phyloP scores from a whole-genome alignment of 2,113 vertebrate genomes.

The Marmota monax region DNA sequence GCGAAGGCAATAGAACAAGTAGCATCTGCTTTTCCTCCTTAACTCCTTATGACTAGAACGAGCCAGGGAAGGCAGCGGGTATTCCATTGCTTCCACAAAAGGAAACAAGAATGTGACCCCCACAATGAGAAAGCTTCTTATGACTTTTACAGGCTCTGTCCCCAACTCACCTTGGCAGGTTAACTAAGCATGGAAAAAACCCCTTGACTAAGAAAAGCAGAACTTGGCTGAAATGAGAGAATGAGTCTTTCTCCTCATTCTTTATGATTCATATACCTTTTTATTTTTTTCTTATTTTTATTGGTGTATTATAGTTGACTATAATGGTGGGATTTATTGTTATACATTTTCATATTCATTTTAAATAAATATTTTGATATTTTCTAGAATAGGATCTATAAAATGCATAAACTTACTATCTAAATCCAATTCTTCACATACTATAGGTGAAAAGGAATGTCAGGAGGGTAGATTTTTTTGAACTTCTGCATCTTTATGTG shows the following conservation, averaged over 20 bases:
- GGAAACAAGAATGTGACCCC: background rate
- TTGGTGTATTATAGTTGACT: no score
- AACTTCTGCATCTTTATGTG: background rate
- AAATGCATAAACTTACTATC: background rate
- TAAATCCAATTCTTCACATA: background rate
- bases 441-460: background rate
- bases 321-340: no score
- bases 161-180: background rate
- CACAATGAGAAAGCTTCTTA: background rate
- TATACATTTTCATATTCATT: background rate
- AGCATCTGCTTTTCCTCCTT: background rate
- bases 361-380: background rate
- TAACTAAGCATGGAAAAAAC: background rate
- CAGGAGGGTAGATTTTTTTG: background rate
- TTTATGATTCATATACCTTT: background rate
- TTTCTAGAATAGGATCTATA: background rate
- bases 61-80: background rate
- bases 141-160: background rate
- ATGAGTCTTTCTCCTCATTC: background rate
- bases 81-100: background rate
- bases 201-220: background rate
- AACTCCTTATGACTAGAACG: background rate
- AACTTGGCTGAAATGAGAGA: background rate
- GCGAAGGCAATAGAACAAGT: background rate
- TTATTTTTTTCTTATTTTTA: background rate